These are phyloP conservation scores for Eurytoma adleriae DNA, from an alignment of 2,888 invertebrate genomes.

Conservation along the genomic window DNA sequence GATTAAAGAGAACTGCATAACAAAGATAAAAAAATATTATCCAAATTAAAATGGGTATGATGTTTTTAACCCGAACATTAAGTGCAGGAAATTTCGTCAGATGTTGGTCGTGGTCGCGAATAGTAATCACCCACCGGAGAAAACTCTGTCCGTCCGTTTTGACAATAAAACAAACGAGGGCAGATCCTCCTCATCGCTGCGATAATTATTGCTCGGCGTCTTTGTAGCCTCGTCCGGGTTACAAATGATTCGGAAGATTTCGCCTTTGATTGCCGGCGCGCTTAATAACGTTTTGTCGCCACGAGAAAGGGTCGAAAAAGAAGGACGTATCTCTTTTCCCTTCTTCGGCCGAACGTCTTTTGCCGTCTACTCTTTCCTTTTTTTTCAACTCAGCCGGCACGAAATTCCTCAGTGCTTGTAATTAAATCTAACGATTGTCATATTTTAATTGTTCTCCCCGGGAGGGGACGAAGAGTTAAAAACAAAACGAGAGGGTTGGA, in stretches of 20 bases:
- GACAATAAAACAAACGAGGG: slow-evolving; percentile 44
- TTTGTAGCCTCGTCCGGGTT: slow-evolving; percentile 60
- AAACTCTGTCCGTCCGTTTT: slow-evolving; percentile 17
- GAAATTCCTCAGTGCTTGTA: slow-evolving; percentile 69
- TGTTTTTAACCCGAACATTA: too few relatives aligned
- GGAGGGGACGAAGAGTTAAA: not conserved
- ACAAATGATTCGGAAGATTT: slow-evolving; percentile 69
- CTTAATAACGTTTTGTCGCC: slow-evolving; percentile 63
- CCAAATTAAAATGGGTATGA: too few relatives aligned
- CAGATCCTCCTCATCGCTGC: slow-evolving; percentile 12
- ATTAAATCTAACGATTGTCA: slow-evolving; percentile 75
- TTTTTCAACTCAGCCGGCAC: not conserved
- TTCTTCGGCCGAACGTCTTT: slow-evolving; percentile 7
- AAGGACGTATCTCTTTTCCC: slow-evolving; percentile 1
- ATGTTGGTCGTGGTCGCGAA: too few relatives aligned
- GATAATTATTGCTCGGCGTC: slow-evolving; percentile 63
- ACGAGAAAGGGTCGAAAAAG: slow-evolving; percentile 34
- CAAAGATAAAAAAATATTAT: too few relatives aligned
- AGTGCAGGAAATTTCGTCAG: too few relatives aligned
- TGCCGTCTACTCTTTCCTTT: slow-evolving; percentile 10
- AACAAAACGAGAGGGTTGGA: not conserved
- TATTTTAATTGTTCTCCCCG: slow-evolving; percentile 73
- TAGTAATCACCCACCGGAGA: not conserved
- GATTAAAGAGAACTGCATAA: too few relatives aligned
- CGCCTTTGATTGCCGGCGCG: slow-evolving; percentile 65